Evolutionary conservation across 2,797 vertebrate species (phyloP).

Genomic region (Chiloscyllium punctatum): DNA sequence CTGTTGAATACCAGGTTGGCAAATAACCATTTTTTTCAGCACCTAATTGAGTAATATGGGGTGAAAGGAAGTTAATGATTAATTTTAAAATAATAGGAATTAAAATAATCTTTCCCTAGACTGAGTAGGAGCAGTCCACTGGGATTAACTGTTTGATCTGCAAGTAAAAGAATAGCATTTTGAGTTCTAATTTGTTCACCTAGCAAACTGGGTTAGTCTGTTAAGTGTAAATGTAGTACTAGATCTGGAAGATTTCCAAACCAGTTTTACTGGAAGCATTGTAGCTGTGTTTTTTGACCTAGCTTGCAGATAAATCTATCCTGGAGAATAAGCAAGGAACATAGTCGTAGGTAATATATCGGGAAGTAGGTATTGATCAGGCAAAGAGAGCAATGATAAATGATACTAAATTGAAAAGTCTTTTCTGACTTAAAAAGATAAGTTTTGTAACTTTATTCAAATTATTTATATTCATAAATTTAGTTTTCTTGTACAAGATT

Average conservation of each 20-base stretch:
- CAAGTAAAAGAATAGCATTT: no score
- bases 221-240: background rate
- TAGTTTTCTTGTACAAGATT: background rate
- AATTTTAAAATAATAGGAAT: no score
- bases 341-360: background rate
- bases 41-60: background rate
- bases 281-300: background rate
- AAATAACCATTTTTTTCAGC: background rate
- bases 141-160: background rate
- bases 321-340: background rate
- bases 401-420: background rate
- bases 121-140: background rate
- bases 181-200: background rate
- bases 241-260: background rate
- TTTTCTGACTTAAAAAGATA: background rate
- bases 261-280: background rate
- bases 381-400: background rate
- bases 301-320: background rate
- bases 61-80: background rate
- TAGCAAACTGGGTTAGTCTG: background rate
- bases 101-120: background rate
- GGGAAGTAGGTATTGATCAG: background rate
- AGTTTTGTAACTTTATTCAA: background rate
- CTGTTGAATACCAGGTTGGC: background rate
- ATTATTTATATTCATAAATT: background rate